Evolutionary conservation across 2,113 vertebrate species (phyloP).

Genomic region (Aepyceros melampus): DNA sequence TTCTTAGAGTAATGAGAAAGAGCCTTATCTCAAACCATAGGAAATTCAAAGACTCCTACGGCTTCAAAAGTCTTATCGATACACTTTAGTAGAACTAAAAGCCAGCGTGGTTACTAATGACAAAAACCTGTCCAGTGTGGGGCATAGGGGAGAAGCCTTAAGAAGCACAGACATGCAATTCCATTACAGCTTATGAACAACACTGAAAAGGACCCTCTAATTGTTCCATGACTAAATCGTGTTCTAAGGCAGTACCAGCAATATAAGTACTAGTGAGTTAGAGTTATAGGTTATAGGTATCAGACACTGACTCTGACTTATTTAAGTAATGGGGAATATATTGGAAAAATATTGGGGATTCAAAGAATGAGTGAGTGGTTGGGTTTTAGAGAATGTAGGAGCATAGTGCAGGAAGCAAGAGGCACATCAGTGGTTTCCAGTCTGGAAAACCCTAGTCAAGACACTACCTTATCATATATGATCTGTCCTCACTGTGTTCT

Average conservation of each 20-base stretch:
- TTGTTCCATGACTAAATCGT: neutral
- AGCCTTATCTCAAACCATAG: slow-evolving; percentile 61
- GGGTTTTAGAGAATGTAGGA: neutral
- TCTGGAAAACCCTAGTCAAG: neutral
- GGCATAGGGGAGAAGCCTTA: neutral
- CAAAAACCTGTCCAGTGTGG: slow-evolving; percentile 4
- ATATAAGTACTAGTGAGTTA: neutral
- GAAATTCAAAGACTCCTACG: slow-evolving; percentile 45
- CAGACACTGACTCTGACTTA: neutral
- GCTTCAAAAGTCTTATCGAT: slow-evolving; percentile 51
- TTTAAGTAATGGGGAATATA: neutral
- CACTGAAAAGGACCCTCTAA: neutral
- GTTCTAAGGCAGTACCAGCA: neutral
- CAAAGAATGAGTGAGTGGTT: neutral
- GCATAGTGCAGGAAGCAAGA: neutral
- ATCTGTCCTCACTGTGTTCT: neutral
- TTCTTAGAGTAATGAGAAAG: slow-evolving; percentile 72
- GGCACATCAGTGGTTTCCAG: neutral
- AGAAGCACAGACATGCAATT: neutral
- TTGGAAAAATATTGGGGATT: neutral
- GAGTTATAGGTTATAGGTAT: neutral
- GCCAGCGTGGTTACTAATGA: slow-evolving; percentile 13
- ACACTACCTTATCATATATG: neutral
- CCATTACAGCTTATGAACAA: neutral
- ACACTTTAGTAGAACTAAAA: slow-evolving; percentile 46